Base-by-base conservation (phyloP, 2,113 vertebrate genomes). In the Ammodytes marinus region DNA sequence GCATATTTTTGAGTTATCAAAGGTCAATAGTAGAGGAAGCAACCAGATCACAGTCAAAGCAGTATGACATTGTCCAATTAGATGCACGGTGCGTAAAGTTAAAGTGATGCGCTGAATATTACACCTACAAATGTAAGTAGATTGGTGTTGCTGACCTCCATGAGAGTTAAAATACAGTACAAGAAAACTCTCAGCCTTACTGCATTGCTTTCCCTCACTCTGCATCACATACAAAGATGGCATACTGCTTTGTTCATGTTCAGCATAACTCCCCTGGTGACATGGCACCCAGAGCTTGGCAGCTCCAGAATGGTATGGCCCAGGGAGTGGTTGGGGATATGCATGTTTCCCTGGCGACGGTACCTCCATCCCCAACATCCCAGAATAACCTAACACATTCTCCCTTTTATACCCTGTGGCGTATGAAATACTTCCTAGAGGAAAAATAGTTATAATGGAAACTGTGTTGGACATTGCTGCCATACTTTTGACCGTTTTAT, bases 311-410 rank as follows among this genome's bases (percentile, higher is more conserved):
- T 68, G 84, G 69, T 82, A 68, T 37, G 37, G 70, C 74, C 67
- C 53, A 79, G 88, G 88, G 89, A 89, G 92, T 86, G 90, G 88
- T 73, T 68, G 82, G 64, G 84, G 81, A 85, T 89, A 64, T 83
- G 50, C 69, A 75, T 88, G 88, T 93, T 94, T 92, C 92, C 88
- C 92, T 90, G 80, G 88, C n/a, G 69, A 92, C 86, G 83, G 59
- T 27, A 37, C 53, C 65, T 86, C 85, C 78, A 74, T 88, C 79
- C 27, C 72, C 75, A 88, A 87, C 88, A 88, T 83, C 93, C 89
- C 73, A 86, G 90, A 94, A 93, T 93, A 92, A 88, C 90, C 76
- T 61, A 42, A 82, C 81, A 83, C 87, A 89, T 90, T 92, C 85
- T 83, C 75, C 13, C 45, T 79, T 27, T 85, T 74, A 86, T 82